Evolutionary conservation across 2,888 invertebrate genomes (phyloP), one percentile per base, ranked within the genome.

Genomic region (Apodemia zela): DNA sequence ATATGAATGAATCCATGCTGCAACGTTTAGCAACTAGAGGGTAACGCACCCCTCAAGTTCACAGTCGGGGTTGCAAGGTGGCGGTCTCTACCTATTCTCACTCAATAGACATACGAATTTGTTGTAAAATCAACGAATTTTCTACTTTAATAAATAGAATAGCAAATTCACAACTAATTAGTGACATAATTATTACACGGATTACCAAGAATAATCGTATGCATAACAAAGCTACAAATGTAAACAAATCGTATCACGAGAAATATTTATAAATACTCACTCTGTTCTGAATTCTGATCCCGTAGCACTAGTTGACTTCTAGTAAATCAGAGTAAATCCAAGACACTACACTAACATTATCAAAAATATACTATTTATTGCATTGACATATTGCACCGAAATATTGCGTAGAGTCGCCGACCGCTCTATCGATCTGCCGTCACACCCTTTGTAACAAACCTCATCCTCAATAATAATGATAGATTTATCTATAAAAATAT

Each of bases 21-120:
- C 63, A 59, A 49, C 59, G 51, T 63, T 58, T 54, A 57, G 42
- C 42, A 68, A 61, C 64, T 69, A 71, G 81, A 84, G 90, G 90
- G 89, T 90, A 87, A 82, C 82, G 85, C 88, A 87, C 89, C 90
- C 90, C 81, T 85, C 88, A 86, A 88, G 87, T 85, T 87, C 85
- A 86, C 81, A 85, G 83, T 76, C 76, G 77, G 84, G 84, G 83
- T 82, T 75, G 80, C 74, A 75, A 75, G 75, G 75, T 72, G 70
- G 70, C 67, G 73, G 72, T 76, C 71, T 69, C 71, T 70, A 68
- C 72, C 71, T 67, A 68, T 64, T 67, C 67, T 63, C 74, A 74
- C 73, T 77, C 78, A 77, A 75, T 72, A 75, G 71, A 76, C 72
- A 70, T 13, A 45, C 51, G 35, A 21, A 51, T 51, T n/a, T n/a